Base-by-base conservation (phyloP, 2,888 invertebrate species). In the Germaria angustata region DNA sequence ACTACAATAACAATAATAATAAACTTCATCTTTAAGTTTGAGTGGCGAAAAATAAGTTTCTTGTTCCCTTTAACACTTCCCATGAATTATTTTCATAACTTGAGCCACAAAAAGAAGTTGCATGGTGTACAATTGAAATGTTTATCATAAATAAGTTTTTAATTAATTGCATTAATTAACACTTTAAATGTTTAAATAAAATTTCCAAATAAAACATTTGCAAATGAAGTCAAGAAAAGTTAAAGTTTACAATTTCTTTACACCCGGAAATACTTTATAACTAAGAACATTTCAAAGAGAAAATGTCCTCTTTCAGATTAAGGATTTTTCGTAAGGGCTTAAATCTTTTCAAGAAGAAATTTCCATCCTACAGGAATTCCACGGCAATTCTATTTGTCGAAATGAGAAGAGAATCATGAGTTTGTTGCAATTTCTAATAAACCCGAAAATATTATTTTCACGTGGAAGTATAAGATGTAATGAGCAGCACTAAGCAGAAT, bases 121-220 rank as follows among this genome's bases (percentile, higher is more conserved):
- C 9, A 1, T n/a, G 15, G 2, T 28, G 17, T n/a, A n/a, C 4
- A 15, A 9, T 15, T 65, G 22, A 51, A 68, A 36, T 55, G 44
- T 75, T 80, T 69, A 75, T 68, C 49, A 49, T 69, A 57, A 71
- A 65, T 65, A 80, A 80, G 65, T 80, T 80, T 80, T 65, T 44
- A 80, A 80, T 80, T 80, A 80, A 80, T 80, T 71, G 41, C 39
- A 80, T 77, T 77, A 61, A 65, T 73, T 78, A 69, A 69, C 78
- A 78, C 78, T 69, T 75, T 22, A 69, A 78, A 63, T 51, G 55
- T 65, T 75, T 46, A 34, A 66, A 39, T 53, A n/a, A 53, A 69
- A 69, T 53, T 63, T 59, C 11, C 13, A 51, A 63, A 7, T 5
- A 13, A 32, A 49, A 39, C 0, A 32, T 39, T 73, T 51, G 2